These are phyloP conservation scores for Stomorhina lunata DNA, from an alignment of 2,888 invertebrate genomes.

Conservation along the genomic window DNA sequence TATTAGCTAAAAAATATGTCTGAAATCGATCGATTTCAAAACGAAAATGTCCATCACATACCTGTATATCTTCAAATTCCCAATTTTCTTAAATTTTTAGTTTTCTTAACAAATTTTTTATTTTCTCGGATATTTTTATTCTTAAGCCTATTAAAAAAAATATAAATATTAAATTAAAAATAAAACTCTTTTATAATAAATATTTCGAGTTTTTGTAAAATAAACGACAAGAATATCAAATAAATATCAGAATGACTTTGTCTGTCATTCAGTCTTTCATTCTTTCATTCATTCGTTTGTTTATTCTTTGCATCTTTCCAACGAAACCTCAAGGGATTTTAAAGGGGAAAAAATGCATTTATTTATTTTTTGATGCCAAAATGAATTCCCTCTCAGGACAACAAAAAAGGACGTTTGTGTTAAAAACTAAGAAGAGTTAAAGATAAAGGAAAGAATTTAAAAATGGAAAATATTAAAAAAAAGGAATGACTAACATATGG, in stretches of 20 bases:
- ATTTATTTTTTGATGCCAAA: constrained; percentile 22
- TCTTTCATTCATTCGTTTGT: no score
- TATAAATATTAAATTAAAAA: constrained; percentile 40
- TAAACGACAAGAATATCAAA: background rate
- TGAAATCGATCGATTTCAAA: no score
- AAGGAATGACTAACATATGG: no score
- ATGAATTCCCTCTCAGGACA: constrained; percentile 30
- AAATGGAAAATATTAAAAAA: no score
- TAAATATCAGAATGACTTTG: background rate
- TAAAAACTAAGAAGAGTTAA: no score
- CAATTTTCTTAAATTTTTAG: constrained; percentile 9
- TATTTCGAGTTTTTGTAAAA: background rate
- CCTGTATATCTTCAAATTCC: no score
- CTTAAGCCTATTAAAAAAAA: constrained; percentile 39
- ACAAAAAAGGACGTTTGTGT: background rate
- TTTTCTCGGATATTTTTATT: background rate
- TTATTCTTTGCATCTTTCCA: no score
- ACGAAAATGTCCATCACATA: no score
- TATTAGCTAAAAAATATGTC: no score
- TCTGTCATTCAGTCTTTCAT: background rate
- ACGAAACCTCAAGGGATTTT: constrained; percentile 21
- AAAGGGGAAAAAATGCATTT: constrained; percentile 27
- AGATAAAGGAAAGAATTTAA: no score
- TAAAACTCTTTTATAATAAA: constrained; percentile 18
- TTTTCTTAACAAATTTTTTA: background rate